Evolutionary conservation across 2,888 invertebrate genomes (phyloP), one percentile per base, ranked within the genome.

Genomic region (Euspilapteryx auroguttella): DNA sequence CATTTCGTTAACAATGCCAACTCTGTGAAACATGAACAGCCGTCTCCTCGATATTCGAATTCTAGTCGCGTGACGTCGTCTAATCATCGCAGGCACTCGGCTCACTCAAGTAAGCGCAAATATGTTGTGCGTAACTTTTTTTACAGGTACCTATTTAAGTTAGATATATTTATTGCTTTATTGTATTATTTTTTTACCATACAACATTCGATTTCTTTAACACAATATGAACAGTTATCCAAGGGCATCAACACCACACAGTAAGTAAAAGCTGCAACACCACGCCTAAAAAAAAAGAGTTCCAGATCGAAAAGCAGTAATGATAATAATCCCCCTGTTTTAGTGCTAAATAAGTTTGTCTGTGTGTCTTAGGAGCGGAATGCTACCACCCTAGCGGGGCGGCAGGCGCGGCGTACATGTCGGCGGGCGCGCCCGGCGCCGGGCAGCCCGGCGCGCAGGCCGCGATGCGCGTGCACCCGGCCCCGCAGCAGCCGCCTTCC

Each of bases 241-340:
- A 49, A 59, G 71, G 58, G 71, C 71, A 40, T 63, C 73, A 37
- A 75, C 73, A 59, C 73, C 73, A 53, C 73, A 73, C 45, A 65
- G 69, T 75, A 50, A 75, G 73, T 73, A 40, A 9, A 24, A 22
- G 21, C n/a, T n/a, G n/a, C n/a, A n/a, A n/a, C n/a, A n/a, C n/a
- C n/a, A n/a, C n/a, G n/a, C n/a, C n/a, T 17, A 17, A 8, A 17
- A 8, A 17, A 8, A 17, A 6, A 8, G 17, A 17, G 17, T 8
- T n/a, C n/a, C 21, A 2, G 23, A 23, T 6, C 6, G n/a, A 23
- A 11, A 23, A 2, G n/a, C 2, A 23, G 22, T 8, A 4, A 5
- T 8, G 9, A 22, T 22, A 7, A 5, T 22, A 11, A 10, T 22
- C n/a, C n/a, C 4, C 4, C n/a, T 7, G n/a, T 4, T 22, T 10